These are phyloP conservation scores for Cyclopterus lumpus DNA, from an alignment of 2,797 vertebrate genomes.

Conservation along the genomic window DNA sequence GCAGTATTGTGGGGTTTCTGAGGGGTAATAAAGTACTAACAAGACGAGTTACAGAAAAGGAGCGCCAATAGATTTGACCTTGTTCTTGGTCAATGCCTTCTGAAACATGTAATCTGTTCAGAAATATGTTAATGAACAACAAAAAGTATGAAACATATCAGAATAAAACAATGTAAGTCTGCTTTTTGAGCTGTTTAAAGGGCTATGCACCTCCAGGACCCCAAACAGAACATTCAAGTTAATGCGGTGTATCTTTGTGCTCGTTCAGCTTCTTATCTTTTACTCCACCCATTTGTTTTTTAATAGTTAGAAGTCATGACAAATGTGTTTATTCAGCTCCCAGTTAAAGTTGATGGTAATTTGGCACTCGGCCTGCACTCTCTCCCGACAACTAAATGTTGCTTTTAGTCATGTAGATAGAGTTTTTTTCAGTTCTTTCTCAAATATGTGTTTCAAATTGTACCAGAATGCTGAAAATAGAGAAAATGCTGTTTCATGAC, in stretches of 20 bases:
- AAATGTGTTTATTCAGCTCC: background rate
- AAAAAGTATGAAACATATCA: background rate
- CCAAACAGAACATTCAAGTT: background rate
- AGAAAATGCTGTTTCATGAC: conserved; percentile 53
- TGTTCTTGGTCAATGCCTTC: background rate
- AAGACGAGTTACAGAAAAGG: background rate
- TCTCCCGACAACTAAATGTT: background rate
- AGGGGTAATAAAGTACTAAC: background rate
- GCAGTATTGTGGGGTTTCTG: too few relatives aligned
- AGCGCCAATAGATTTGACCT: background rate
- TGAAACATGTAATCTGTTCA: background rate
- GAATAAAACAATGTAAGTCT: background rate
- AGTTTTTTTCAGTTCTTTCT: background rate
- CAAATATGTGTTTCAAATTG: conserved; percentile 30
- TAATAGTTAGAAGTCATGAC: background rate
- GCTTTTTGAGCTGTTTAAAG: background rate
- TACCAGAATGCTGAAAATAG: conserved; percentile 33
- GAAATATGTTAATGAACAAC: background rate
- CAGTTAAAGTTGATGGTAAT: background rate
- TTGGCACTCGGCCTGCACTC: background rate
- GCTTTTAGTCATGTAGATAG: conserved; percentile 3
- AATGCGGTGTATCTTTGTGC: background rate
- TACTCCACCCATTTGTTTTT: background rate
- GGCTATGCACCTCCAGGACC: background rate
- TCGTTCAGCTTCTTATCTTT: background rate